These are phyloP conservation scores for Chelonus insularis DNA, from an alignment of 1,140 invertebrate species.

Conservation along the genomic window DNA sequence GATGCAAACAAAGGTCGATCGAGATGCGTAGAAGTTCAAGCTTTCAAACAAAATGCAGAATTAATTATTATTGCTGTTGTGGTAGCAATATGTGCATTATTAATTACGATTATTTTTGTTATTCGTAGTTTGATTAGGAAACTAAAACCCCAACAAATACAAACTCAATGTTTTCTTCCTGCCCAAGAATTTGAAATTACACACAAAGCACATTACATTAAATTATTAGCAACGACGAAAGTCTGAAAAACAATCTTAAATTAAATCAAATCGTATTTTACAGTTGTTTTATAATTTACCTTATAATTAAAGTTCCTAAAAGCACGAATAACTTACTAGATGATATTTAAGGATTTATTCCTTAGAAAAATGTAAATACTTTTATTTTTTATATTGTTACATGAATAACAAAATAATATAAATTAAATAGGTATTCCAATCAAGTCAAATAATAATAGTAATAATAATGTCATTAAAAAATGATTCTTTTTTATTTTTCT, in stretches of 20 bases:
- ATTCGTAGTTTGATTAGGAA: constrained; percentile 43
- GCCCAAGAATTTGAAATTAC: constrained; percentile 58
- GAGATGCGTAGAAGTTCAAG: constrained; percentile 50
- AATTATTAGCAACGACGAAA: constrained; percentile 62
- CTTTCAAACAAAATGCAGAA: constrained; percentile 41
- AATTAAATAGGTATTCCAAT: no score
- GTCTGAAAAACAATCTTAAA: constrained; percentile 40
- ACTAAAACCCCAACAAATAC: constrained; percentile 41
- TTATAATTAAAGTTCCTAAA: no score
- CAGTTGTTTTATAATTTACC: no score
- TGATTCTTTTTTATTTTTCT: no score
- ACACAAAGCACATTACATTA: constrained; percentile 61
- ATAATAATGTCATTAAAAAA: no score
- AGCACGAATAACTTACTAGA: no score
- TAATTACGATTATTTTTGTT: constrained; percentile 36
- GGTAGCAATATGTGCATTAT: constrained; percentile 36
- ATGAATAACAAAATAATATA: no score
- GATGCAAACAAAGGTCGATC: constrained; percentile 26
- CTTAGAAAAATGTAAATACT: not conserved
- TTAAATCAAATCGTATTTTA: not conserved
- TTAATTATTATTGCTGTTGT: constrained; percentile 46
- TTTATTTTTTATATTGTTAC: not conserved
- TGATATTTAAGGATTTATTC: no score
- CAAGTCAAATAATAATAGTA: no score
- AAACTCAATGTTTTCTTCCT: constrained; percentile 57